Evolutionary conservation across 2,797 vertebrate species (phyloP).

Genomic region (Lates japonicus): DNA sequence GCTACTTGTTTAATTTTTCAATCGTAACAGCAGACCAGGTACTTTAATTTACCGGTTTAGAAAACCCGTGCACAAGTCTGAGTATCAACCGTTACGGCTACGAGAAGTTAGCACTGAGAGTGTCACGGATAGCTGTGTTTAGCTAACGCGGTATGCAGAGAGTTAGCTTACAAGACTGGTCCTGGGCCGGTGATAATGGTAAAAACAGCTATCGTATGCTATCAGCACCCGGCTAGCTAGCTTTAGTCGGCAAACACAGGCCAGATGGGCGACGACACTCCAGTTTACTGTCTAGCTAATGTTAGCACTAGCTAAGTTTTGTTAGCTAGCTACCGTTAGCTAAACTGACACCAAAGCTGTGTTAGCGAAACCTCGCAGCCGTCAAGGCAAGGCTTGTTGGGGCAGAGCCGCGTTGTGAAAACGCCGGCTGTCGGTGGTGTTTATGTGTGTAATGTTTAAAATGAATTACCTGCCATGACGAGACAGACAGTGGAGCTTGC

Average conservation of each 20-base stretch:
- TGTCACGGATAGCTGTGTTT: slow-evolving; percentile 26
- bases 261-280: slow-evolving; percentile 65
- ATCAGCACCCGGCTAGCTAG: slow-evolving; percentile 42
- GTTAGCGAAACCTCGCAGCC: neutral
- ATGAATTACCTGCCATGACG: slow-evolving; percentile 87
- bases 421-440: neutral
- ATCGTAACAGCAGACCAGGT: neutral
- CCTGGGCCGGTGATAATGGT: slow-evolving; percentile 36
- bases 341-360: slow-evolving; percentile 9
- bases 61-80: neutral
- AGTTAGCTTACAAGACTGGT: slow-evolving; percentile 43
- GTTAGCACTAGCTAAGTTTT: slow-evolving; percentile 64
- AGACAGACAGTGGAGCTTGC: slow-evolving; percentile 81
- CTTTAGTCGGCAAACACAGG: slow-evolving; percentile 53
- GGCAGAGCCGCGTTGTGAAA: neutral
- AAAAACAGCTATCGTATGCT: slow-evolving; percentile 56
- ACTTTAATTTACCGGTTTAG: accelerated
- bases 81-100: neutral
- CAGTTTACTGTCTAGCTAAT: slow-evolving; percentile 42
- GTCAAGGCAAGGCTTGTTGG: neutral
- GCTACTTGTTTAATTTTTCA: no score
- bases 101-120: slow-evolving; percentile 19
- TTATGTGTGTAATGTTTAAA: neutral
- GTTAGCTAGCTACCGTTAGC: slow-evolving; percentile 55
- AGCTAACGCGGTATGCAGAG: slow-evolving; percentile 34